These are phyloP conservation scores for Squalus acanthias DNA, from an alignment of 2,797 vertebrate genomes.

Conservation along the genomic window DNA sequence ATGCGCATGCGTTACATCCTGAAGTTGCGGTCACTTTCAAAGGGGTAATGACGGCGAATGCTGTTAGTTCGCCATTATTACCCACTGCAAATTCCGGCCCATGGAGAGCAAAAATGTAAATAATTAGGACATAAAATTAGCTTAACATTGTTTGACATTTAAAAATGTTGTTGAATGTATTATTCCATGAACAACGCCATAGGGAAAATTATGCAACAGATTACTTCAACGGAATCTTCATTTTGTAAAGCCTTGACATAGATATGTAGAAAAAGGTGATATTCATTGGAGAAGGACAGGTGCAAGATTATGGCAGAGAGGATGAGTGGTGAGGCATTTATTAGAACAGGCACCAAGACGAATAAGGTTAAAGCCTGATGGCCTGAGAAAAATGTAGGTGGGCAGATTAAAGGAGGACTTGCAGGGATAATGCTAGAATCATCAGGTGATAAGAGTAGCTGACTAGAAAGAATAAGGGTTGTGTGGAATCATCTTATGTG, in stretches of 20 bases:
- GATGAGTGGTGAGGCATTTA: background rate
- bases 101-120: background rate
- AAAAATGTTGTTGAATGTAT: background rate
- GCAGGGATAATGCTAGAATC: background rate
- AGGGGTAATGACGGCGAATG: no score
- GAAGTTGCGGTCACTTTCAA: no score
- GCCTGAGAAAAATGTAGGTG: background rate
- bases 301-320: background rate
- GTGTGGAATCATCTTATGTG: background rate
- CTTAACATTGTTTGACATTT: background rate
- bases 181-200: background rate
- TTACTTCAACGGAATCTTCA: background rate
- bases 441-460: background rate
- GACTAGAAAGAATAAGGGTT: background rate
- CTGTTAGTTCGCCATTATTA: no score
- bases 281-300: background rate
- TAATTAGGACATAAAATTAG: background rate
- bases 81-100: no score
- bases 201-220: background rate
- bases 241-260: background rate
- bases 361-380: background rate
- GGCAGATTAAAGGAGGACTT: background rate
- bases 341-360: background rate
- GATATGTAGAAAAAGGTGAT: background rate
- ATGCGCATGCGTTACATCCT: no score